Conservation (phyloP, 2,888 invertebrate genomes). For the Melanotus villosus region DNA sequence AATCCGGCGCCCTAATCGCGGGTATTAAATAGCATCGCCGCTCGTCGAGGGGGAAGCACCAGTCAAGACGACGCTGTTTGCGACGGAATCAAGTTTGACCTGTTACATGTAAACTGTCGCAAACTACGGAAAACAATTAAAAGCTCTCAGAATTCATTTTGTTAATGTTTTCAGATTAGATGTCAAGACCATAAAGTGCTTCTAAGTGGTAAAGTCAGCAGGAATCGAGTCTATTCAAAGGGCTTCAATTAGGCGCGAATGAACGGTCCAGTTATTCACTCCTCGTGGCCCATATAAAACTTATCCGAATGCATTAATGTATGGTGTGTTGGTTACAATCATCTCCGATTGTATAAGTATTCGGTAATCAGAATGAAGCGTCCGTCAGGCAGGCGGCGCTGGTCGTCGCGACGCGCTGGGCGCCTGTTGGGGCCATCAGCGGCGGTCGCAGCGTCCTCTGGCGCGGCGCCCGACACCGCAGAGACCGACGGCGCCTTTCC, state of each 20-base stretch:
- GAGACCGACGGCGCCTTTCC: conserved; percentile 57
- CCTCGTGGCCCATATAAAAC: conserved; percentile 44
- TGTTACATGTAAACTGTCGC: conserved; percentile 27
- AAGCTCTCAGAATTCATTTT: background rate
- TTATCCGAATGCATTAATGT: conserved; percentile 55
- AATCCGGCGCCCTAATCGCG: conserved; percentile 32
- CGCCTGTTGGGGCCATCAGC: conserved; percentile 74
- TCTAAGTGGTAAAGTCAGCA: no score
- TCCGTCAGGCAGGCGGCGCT: conserved; percentile 64
- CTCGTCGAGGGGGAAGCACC: conserved; percentile 30
- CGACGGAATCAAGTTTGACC: conserved; percentile 17
- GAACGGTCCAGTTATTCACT: conserved; percentile 19
- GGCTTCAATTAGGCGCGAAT: conserved; percentile 1
- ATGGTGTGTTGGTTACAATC: conserved; percentile 59
- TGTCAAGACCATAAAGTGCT: no score
- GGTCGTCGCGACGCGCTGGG: conserved; percentile 65
- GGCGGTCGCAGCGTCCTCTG: conserved; percentile 62
- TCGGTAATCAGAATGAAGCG: conserved; percentile 60
- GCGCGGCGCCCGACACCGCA: conserved; percentile 69
- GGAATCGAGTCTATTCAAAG: background rate
- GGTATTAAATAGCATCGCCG: conserved; percentile 22
- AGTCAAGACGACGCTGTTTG: conserved; percentile 39
- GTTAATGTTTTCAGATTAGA: no score
- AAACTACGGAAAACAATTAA: background rate
- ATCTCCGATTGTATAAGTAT: conserved; percentile 61